Percentiles rank a stretch among this genome's conserved stretches.
phyloP scores from a whole-genome alignment of 2,888 invertebrate species.

The Tigriopus californicus region DNA sequence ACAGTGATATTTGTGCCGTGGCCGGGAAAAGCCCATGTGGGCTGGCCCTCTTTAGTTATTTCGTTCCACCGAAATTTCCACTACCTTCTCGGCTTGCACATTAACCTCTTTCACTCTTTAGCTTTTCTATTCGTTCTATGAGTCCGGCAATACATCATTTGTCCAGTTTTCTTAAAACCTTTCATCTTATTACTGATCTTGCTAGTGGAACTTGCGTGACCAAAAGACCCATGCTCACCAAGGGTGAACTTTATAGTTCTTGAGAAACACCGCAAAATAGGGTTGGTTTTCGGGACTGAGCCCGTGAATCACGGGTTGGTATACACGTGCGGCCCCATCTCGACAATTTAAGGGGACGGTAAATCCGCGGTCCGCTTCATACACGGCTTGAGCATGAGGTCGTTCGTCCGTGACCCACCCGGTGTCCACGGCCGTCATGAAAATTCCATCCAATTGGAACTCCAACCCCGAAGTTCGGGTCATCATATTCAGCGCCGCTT shows the following conservation, averaged over 20 bases:
- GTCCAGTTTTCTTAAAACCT: too few relatives aligned
- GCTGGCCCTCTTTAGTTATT: too few relatives aligned
- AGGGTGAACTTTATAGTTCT: neutral
- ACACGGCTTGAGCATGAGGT: conserved; percentile 11
- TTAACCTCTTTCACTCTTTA: too few relatives aligned
- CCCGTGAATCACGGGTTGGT: conserved; percentile 17
- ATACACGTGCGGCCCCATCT: conserved; percentile 18
- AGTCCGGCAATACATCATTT: too few relatives aligned
- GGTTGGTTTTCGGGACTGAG: neutral
- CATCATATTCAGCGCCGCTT: conserved; percentile 20
- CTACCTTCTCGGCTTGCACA: too few relatives aligned
- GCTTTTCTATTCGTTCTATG: too few relatives aligned
- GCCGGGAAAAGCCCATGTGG: too few relatives aligned
- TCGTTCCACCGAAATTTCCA: too few relatives aligned
- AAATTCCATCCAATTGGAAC: conserved; percentile 16
- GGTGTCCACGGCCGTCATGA: conserved; percentile 20
- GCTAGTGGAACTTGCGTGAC: too few relatives aligned
- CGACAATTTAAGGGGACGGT: conserved; percentile 16
- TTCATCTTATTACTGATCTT: too few relatives aligned
- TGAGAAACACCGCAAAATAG: conserved; percentile 4
- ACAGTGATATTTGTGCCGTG: too few relatives aligned
- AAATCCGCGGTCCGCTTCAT: conserved; percentile 1
- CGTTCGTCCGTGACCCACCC: conserved; percentile 20
- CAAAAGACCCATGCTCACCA: neutral
- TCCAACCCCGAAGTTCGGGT: conserved; percentile 19